phyloP scores from a whole-genome alignment of 2,113 vertebrate genomes.

The Misgurnus mizolepis region DNA sequence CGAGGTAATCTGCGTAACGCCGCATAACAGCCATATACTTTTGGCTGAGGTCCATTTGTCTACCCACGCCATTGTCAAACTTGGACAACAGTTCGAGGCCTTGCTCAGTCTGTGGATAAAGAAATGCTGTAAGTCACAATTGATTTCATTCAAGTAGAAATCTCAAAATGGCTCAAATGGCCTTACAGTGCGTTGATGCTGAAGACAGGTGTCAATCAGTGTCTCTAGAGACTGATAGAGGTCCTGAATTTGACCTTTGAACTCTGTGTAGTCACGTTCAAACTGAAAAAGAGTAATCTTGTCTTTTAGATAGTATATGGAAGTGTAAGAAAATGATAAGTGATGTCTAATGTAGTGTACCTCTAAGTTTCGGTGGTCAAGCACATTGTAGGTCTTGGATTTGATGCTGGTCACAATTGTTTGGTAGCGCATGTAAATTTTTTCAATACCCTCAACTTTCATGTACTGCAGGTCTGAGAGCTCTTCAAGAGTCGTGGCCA shows the following conservation, averaged over 20 bases:
- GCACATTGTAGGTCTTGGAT: slow-evolving; percentile 79
- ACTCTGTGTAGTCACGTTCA: slow-evolving; percentile 82
- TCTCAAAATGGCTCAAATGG: background rate
- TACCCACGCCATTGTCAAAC: slow-evolving; percentile 70
- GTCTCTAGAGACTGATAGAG: slow-evolving; percentile 75
- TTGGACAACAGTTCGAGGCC: slow-evolving; percentile 74
- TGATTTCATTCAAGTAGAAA: too few species aligned
- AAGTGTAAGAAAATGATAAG: background rate
- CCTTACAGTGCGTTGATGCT: slow-evolving; percentile 75
- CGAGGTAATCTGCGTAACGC: slow-evolving; percentile 75
- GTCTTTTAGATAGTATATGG: background rate
- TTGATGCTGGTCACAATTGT: slow-evolving; percentile 70
- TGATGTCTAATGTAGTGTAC: slow-evolving; percentile 54
- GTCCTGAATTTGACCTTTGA: slow-evolving; percentile 75
- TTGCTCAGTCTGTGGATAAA: slow-evolving; percentile 72
- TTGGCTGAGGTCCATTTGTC: slow-evolving; percentile 72
- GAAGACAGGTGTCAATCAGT: slow-evolving; percentile 79
- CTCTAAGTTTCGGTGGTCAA: slow-evolving; percentile 80
- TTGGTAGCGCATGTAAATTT: slow-evolving; percentile 72
- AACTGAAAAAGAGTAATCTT: slow-evolving; percentile 69
- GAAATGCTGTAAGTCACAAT: background rate
- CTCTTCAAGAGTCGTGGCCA: slow-evolving; percentile 75
- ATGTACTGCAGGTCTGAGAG: slow-evolving; percentile 72
- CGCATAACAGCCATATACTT: slow-evolving; percentile 74
- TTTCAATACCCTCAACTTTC: slow-evolving; percentile 81